Evolutionary conservation across 1,140 invertebrate species (phyloP).

Genomic region (Tigriopus japonicus): DNA sequence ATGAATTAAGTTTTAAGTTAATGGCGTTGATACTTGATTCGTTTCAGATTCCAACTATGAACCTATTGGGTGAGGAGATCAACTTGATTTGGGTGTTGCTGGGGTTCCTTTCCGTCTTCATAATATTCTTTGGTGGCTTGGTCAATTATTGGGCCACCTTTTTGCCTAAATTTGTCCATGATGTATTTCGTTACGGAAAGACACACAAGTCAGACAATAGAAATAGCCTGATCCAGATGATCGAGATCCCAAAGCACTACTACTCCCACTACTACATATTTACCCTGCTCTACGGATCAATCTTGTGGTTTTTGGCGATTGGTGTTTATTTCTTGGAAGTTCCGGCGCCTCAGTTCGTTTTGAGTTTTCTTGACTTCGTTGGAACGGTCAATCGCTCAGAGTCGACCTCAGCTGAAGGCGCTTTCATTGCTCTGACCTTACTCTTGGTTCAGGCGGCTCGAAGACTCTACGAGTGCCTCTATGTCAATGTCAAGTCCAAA

Average conservation of each 20-base stretch:
- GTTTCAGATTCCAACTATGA: background rate
- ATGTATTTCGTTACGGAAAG: constrained; percentile 9
- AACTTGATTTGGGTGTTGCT: constrained; percentile 7
- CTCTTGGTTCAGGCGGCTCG: constrained; percentile 7
- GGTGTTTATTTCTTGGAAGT: background rate
- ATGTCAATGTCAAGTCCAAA: constrained; percentile 10
- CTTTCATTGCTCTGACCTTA: constrained; percentile 5
- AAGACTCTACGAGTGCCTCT: constrained; percentile 15
- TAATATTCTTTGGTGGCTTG: background rate
- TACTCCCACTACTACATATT: constrained; percentile 3
- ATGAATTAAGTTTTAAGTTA: background rate
- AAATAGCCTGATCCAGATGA: background rate
- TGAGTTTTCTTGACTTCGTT: background rate
- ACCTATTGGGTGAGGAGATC: background rate
- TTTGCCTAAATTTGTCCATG: background rate
- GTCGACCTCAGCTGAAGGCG: background rate
- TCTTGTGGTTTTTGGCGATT: background rate
- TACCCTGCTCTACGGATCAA: background rate
- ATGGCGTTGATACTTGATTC: too few relatives aligned
- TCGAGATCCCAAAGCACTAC: constrained; percentile 1
- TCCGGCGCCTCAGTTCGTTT: too few relatives aligned
- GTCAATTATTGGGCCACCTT: background rate
- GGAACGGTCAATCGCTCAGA: background rate
- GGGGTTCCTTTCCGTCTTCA: background rate
- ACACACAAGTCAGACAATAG: background rate